Evolutionary conservation across 2,888 invertebrate species (phyloP), one percentile per base, ranked within the genome.

Genomic region (Drosophila atroscutellata): DNA sequence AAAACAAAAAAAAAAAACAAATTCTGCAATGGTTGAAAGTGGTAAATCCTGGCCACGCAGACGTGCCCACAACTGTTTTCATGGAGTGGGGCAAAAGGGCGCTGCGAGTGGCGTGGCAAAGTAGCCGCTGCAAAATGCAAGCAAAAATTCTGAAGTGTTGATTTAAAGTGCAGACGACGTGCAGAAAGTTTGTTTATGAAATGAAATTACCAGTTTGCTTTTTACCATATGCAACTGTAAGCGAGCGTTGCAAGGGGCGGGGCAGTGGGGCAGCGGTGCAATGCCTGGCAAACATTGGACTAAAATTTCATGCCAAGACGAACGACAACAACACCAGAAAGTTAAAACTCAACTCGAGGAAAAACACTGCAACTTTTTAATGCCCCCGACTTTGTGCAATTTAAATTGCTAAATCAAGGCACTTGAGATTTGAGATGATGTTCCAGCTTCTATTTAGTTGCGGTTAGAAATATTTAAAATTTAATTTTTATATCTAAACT

Each of bases 101-200:
- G 47, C n/a, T 20, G 56, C 11, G 47, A 39, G 18, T 24, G 39
- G 15, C 13, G 13, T 13, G 28, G 36, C 45, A 49, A 59, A 51
- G 51, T 26, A 55, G 32, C 37, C 62, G 62, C 28, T 69, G 77
- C 81, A 77, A 57, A 68, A 58, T 85, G 80, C 76, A 85, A 65
- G 78, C 70, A 57, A 57, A 62, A 73, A 80, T 77, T 72, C 55
- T 90, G 78, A 75, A 85, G 89, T 90, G 89, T 83, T 83, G 86
- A 77, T 72, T 90, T 83, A 80, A 85, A 89, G 69, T 74, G 66
- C 24, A 39, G 68, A 69, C 67, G 70, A 74, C 71, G 84, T 54
- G 71, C 80, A 42, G 50, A 79, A 89, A 89, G 66, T 75, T 84
- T 69, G 82, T 58, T 81, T 71, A 62, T 42, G 52, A 57, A 90